Conservation (phyloP, 1,140 invertebrate species). For the Drosophila kurseongensis region DNA sequence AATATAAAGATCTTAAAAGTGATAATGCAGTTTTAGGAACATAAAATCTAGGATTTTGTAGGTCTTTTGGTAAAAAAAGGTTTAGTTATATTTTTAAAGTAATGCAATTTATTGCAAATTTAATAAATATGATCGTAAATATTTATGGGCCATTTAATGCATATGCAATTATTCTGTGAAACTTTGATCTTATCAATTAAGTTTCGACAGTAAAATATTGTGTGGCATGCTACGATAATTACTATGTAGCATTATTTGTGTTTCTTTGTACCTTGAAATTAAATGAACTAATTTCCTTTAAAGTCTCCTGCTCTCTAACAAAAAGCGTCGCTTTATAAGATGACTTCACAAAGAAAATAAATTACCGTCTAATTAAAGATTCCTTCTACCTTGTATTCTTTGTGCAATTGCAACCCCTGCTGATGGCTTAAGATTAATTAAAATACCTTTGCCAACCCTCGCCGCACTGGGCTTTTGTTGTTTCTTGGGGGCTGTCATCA, state of each 20-base stretch:
- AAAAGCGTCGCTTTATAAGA: not conserved
- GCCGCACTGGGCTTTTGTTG: constrained; percentile 14
- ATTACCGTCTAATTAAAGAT: constrained; percentile 14
- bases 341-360: constrained; percentile 23
- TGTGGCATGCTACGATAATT: not conserved
- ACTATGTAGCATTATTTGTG: not conserved
- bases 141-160: no score
- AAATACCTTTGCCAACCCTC: constrained; percentile 40
- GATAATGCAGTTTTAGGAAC: not conserved
- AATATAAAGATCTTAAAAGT: not conserved
- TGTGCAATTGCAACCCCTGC: constrained; percentile 9
- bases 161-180: no score
- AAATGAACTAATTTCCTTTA: not conserved
- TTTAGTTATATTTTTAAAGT: no score
- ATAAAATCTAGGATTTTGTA: no score
- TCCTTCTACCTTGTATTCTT: not conserved
- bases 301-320: not conserved
- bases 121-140: no score
- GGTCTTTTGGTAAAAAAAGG: no score
- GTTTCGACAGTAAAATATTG: not conserved
- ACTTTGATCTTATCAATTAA: not conserved
- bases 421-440: constrained; percentile 20
- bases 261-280: not conserved
- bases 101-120: no score
- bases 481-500: constrained; percentile 61